Conservation (phyloP, 1,140 invertebrate species). For the Penaeus vannamei region DNA sequence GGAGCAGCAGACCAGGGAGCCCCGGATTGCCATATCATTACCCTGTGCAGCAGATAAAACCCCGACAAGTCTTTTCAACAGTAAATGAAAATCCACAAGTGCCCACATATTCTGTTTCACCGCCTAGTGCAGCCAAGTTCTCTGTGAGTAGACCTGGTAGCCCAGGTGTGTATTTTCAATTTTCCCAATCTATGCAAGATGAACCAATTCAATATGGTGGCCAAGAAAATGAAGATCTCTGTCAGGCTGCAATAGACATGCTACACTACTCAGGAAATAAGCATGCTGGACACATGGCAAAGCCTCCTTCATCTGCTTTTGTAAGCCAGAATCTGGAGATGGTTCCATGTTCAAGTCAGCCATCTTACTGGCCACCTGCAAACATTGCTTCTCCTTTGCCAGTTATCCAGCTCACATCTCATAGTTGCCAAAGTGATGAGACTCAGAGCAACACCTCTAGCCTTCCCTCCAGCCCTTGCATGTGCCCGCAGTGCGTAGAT, state of each 20-base stretch:
- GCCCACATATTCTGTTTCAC: background rate
- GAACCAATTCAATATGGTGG: no score
- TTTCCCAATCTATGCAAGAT: background rate
- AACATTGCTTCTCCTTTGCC: slow-evolving; percentile 10
- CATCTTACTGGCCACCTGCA: background rate
- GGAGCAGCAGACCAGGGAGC: background rate
- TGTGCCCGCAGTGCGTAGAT: slow-evolving; percentile 48
- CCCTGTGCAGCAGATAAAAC: background rate
- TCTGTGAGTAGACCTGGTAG: slow-evolving; percentile 5
- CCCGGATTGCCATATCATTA: background rate
- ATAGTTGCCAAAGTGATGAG: slow-evolving; percentile 39
- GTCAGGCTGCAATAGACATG: no score
- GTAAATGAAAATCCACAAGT: background rate
- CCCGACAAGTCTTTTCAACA: background rate
- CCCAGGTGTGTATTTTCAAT: background rate
- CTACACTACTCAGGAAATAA: background rate
- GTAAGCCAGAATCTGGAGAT: background rate
- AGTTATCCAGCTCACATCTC: slow-evolving; percentile 37
- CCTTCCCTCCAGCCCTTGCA: slow-evolving; percentile 41
- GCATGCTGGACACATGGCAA: no score
- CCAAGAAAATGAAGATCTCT: no score
- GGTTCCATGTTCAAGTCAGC: background rate
- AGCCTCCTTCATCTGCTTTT: no score
- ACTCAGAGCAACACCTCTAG: slow-evolving; percentile 48
- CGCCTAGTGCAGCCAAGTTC: background rate